Conservation (phyloP, 2,113 vertebrate genomes). For the Dicentrarchus labrax region DNA sequence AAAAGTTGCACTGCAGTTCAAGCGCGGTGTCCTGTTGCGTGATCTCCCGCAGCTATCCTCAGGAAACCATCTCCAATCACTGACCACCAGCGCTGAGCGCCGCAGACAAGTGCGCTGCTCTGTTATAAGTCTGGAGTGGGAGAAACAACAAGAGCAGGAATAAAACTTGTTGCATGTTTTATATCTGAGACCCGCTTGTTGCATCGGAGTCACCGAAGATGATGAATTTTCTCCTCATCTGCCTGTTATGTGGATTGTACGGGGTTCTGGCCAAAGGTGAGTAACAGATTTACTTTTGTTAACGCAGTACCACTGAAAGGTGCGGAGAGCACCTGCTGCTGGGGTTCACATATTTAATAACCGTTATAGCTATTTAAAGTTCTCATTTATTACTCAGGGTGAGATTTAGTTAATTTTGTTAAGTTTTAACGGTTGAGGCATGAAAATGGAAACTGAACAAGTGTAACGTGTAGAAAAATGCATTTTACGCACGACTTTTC, state of each 20-base stretch:
- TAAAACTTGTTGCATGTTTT: conserved; percentile 39
- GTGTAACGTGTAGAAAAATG: background rate
- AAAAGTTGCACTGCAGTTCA: conserved; percentile 75
- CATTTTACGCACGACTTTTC: conserved; percentile 19
- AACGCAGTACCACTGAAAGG: background rate
- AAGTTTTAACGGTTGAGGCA: background rate
- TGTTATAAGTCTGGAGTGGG: conserved; percentile 3
- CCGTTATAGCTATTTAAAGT: background rate
- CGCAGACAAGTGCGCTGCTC: conserved; percentile 39
- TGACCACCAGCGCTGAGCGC: conserved; percentile 40
- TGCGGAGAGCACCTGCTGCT: conserved; percentile 14
- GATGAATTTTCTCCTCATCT: conserved; percentile 78
- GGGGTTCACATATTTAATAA: background rate
- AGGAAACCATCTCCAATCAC: conserved; percentile 55
- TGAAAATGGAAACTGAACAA: no score
- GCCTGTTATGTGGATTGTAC: conserved; percentile 83
- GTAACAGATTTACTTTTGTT: conserved; percentile 42
- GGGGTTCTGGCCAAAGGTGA: conserved; percentile 82
- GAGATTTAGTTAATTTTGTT: no score
- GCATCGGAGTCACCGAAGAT: conserved; percentile 61
- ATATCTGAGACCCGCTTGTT: conserved; percentile 18
- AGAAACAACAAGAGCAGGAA: conserved; percentile 52
- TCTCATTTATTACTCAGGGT: no score
- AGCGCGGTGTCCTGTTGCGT: conserved; percentile 68
- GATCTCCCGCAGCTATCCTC: conserved; percentile 67